phyloP scores from a whole-genome alignment of 2,888 invertebrate species.

The Ormyrus nitidulus region DNA sequence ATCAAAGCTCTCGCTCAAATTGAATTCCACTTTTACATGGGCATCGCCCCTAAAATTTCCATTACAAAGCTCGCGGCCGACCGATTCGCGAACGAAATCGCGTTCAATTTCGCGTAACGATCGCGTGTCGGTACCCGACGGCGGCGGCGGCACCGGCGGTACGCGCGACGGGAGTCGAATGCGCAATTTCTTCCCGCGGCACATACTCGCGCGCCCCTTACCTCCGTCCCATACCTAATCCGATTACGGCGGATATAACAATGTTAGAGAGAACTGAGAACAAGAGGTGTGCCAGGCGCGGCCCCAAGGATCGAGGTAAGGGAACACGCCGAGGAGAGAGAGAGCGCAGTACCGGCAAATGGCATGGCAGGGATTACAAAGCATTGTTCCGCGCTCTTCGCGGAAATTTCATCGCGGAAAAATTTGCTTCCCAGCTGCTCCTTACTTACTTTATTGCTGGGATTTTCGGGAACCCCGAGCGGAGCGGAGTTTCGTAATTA shows the following conservation, averaged over 20 bases:
- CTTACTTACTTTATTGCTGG: too few relatives aligned
- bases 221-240: constrained; percentile 22
- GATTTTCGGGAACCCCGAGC: too few relatives aligned
- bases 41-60: constrained; percentile 35
- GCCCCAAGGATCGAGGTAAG: not conserved
- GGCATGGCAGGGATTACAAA: not conserved
- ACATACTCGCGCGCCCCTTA: not conserved
- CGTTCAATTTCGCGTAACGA: constrained; percentile 25
- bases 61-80: constrained; percentile 30
- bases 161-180: constrained; percentile 17
- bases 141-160: not conserved
- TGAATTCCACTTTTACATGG: constrained; percentile 28
- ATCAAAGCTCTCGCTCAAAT: constrained; percentile 40
- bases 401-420: too few relatives aligned
- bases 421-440: too few relatives aligned
- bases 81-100: constrained; percentile 36
- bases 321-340: not conserved
- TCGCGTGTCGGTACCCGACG: not conserved
- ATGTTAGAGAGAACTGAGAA: constrained; percentile 25
- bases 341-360: not conserved
- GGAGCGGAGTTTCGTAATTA: too few relatives aligned
- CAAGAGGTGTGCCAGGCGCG: not conserved
- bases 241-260: constrained; percentile 45
- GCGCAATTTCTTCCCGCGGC: constrained; percentile 38
- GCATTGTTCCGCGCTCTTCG: too few relatives aligned